These are phyloP conservation scores for Kryptolebias ocellatus DNA, from an alignment of 2,797 vertebrate genomes.

Conservation along the genomic window DNA sequence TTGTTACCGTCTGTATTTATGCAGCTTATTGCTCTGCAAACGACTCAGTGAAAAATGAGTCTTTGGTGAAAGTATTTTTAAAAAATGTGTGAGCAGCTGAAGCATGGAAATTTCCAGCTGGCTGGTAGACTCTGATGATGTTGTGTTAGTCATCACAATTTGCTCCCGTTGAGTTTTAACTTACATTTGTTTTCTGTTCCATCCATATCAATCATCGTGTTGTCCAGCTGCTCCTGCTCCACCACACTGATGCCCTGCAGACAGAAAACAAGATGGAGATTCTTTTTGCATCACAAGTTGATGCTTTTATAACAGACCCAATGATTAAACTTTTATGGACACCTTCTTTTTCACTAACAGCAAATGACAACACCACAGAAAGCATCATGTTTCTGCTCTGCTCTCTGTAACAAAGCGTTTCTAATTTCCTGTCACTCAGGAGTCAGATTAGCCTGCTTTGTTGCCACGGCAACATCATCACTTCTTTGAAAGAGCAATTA, in stretches of 20 bases:
- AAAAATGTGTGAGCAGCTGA: conserved; percentile 6
- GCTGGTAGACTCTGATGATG: conserved; percentile 12
- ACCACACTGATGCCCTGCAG: conserved; percentile 81
- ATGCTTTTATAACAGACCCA: no score
- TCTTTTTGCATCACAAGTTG: background rate
- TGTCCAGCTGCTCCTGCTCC: conserved; percentile 95
- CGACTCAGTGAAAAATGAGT: conserved; percentile 13
- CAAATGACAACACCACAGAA: no score
- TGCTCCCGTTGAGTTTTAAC: conserved; percentile 40
- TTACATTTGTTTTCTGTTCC: conserved; percentile 97
- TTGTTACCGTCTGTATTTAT: conserved; percentile 28
- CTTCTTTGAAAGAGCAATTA: background rate
- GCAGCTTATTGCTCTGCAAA: conserved; percentile 10
- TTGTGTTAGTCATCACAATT: conserved; percentile 4
- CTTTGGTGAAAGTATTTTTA: conserved; percentile 13
- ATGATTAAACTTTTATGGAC: no score
- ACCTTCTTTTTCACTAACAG: no score
- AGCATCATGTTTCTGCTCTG: no score
- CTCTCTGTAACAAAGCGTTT: background rate
- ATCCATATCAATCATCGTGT: conserved; percentile 94
- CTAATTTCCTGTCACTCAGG: background rate
- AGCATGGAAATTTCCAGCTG: conserved; percentile 18
- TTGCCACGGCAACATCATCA: background rate
- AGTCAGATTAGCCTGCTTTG: background rate
- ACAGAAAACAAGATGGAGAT: conserved; percentile 9